Evolutionary conservation across 2,888 invertebrate genomes (phyloP).

Genomic region (Tachystola acroxantha): DNA sequence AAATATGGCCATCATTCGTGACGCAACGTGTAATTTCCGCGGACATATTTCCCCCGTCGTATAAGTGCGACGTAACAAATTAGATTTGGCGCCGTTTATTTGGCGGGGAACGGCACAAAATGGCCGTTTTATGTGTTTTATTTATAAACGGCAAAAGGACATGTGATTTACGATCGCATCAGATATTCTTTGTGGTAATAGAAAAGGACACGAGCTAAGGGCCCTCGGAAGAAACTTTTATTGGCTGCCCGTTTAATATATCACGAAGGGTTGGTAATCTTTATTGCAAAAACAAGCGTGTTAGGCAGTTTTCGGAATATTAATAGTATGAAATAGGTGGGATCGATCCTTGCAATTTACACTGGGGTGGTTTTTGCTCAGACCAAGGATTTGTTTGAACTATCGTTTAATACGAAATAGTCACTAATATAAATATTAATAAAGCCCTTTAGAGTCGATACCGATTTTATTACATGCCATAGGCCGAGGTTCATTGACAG

Average conservation of each 20-base stretch:
- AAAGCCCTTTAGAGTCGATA: too few relatives aligned
- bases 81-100: constrained; percentile 8
- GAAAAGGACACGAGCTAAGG: constrained; percentile 3
- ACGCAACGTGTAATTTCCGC: constrained; percentile 2
- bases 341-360: too few relatives aligned
- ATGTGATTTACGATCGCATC: constrained; percentile 13
- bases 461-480: too few relatives aligned
- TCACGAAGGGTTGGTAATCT: background rate
- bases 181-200: constrained; percentile 13
- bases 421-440: too few relatives aligned
- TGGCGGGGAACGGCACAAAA: constrained; percentile 3
- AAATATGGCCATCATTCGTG: background rate
- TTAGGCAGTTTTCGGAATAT: too few relatives aligned
- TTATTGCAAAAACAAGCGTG: too few relatives aligned
- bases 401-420: too few relatives aligned
- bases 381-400: too few relatives aligned
- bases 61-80: constrained; percentile 5
- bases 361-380: too few relatives aligned
- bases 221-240: background rate
- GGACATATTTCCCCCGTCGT: constrained; percentile 8
- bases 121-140: constrained; percentile 12
- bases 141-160: constrained; percentile 10
- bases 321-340: too few relatives aligned
- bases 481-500: too few relatives aligned
- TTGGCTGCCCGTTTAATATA: background rate